Base-by-base conservation (phyloP, 2,797 vertebrate genomes). In the Pitangus sulphuratus region DNA sequence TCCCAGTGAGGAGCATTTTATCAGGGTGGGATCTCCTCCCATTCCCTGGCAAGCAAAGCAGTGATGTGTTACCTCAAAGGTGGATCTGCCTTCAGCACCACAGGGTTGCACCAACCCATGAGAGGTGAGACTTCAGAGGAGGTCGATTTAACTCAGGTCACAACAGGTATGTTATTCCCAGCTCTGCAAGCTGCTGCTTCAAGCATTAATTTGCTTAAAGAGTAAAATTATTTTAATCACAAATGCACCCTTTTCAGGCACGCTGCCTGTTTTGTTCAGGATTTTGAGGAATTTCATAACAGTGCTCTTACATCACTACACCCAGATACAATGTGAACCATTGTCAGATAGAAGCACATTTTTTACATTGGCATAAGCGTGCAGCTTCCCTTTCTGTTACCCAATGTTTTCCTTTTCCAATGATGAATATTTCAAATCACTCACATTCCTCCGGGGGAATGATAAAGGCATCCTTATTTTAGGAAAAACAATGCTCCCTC, bases 211-310 rank as follows among this genome's bases (percentile, higher is more conserved):
- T 96, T 96, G 75, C 77, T 77, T 84, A 79, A 94, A 68, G 88
- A 71, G 48, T 48, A 33, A 65, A 91, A 95, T 79, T 44, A 64
- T 79, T 93, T 91, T 85, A 74, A 89, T 84, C 79, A 82, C 39
- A 53, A 89, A 57, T 77, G 69, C n/a, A 13, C 45, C 77, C 54
- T 77, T 95, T 81, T 57, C 68, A 81, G 84, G 93, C 92, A 31
- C 1, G 42, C 58, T 94, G 94, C 31, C 57, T 79, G 18, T 81
- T 82, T 85, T 30, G 17, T 72, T 82, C 77, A 65, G 80, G 88
- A 87, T 93, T 97, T 95, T 95, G 93, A 97, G 86, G 93, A 96
- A 97, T 96, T 93, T 92, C 86, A 11, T 76, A 94, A 80, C 65
- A 80, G 60, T 62, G 77, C 61, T 53, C 88, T 96, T 92, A 87